Base-by-base conservation (phyloP, 2,113 vertebrate genomes). In the Alligator mississippiensis region DNA sequence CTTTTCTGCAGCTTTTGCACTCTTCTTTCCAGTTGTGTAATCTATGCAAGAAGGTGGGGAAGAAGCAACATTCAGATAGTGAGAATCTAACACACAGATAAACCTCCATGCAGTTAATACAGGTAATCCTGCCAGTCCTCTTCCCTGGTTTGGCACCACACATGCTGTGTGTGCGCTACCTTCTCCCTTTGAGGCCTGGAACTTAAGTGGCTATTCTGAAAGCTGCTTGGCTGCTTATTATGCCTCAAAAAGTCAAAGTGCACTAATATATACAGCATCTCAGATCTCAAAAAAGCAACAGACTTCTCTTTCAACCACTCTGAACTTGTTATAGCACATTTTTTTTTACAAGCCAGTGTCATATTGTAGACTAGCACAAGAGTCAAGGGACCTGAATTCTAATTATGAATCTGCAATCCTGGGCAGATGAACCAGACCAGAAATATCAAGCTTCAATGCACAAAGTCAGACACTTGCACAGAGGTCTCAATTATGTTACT, bases 21-120 rank as follows among this genome's bases (percentile, higher is more conserved):
- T 98, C 92, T 97, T 98, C 96, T 97, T 98, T 92, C 98, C 98
- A 72, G 95, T 91, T 90, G 98, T 98, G 96, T 99, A 98, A 97
- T 98, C 99, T 99, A 93, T 14, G 90, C 34, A 97, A 83, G 4
- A 64, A 95, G 92, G 30, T 38, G 76, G 72, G 77, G 85, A 7
- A 4, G 19, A 55, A 90, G 82, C 79, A 76, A 82, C 66, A 75
- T 57, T 90, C 85, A 93, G 74, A n/a, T 68, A 28, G 59, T 1
- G 1, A 38, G 34, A 38, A 15, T 3, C 30, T 38, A 19, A 38
- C 34, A 47, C 47, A 16, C 11, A 14, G 6, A 4, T 19, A 19
- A 6, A 13, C 8, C 22, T 11, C 34, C 19, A 34, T 47, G 9
- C 6, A 47, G 47, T 4, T 47, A 38, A 74, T 55, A 74, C 58